phyloP scores from a whole-genome alignment of 2,113 vertebrate species.

The Bubalus kerabau region DNA sequence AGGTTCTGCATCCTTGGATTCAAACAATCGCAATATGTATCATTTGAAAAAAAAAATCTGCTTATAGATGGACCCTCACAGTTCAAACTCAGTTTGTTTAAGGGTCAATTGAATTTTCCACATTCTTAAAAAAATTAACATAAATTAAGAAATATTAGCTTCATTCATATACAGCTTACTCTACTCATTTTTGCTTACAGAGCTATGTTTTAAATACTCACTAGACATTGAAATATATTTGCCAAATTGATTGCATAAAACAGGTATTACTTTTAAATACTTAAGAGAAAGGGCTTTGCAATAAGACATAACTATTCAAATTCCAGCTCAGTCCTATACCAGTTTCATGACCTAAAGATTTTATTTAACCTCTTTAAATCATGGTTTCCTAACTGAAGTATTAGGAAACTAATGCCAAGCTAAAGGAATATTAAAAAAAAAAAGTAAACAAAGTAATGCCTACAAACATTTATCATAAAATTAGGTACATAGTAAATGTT shows the following conservation, averaged over 20 bases:
- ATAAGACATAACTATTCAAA: neutral
- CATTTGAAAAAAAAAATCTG: neutral
- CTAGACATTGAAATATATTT: neutral
- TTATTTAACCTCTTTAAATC: neutral
- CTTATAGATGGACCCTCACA: neutral
- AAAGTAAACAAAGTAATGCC: neutral
- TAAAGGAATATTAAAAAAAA: neutral
- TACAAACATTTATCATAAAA: neutral
- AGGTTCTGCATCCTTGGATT: neutral
- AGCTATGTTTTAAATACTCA: neutral
- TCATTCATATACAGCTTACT: neutral
- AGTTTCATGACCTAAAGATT: neutral
- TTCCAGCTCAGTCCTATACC: neutral
- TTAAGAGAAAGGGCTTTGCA: neutral
- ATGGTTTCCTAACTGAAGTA: neutral
- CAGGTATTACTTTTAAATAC: neutral
- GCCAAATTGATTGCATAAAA: neutral
- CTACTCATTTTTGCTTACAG: neutral
- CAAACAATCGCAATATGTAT: neutral
- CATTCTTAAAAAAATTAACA: neutral
- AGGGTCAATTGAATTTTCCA: neutral
- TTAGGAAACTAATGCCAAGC: neutral
- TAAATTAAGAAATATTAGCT: neutral
- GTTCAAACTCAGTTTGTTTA: neutral
- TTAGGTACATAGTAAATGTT: neutral